phyloP scores from a whole-genome alignment of 2,888 invertebrate genomes.

The Trachelus tabidus region DNA sequence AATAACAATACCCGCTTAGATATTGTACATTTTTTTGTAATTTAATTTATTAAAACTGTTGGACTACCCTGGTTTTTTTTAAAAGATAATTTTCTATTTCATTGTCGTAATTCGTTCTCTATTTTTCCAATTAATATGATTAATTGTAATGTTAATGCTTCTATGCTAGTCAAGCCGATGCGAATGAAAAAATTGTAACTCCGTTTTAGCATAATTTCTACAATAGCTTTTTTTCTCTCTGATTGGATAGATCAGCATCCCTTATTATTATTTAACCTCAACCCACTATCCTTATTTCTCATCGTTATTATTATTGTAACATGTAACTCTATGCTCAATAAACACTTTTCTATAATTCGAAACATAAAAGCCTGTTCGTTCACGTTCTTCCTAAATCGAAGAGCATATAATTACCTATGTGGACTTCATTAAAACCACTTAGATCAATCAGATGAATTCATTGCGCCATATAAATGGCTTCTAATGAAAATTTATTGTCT shows the following conservation, averaged over 20 bases:
- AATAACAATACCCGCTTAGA: constrained; percentile 33
- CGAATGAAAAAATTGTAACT: constrained; percentile 50
- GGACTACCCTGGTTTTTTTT: constrained; percentile 12
- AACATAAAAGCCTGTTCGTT: background rate
- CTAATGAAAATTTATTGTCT: no score
- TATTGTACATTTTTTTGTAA: constrained; percentile 44
- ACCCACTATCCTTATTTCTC: constrained; percentile 28
- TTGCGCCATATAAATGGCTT: no score
- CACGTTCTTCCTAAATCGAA: background rate
- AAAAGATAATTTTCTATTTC: constrained; percentile 10
- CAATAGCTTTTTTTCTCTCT: constrained; percentile 41
- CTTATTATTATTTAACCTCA: constrained; percentile 23
- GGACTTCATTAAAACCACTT: no score
- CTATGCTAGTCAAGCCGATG: constrained; percentile 61
- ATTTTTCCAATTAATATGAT: constrained; percentile 36
- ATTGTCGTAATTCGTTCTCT: constrained; percentile 15
- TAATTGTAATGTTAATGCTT: constrained; percentile 46
- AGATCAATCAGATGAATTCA: no score
- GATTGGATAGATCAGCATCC: constrained; percentile 45
- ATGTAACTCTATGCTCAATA: constrained; percentile 64
- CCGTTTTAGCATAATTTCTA: constrained; percentile 43
- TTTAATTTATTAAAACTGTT: constrained; percentile 46
- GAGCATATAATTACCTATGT: background rate
- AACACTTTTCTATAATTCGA: constrained; percentile 61
- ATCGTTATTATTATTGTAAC: constrained; percentile 52